Evolutionary conservation across 1,140 invertebrate genomes (phyloP), one percentile per base, ranked within the genome.

Genomic region (Ceratoteleas bidentatus): DNA sequence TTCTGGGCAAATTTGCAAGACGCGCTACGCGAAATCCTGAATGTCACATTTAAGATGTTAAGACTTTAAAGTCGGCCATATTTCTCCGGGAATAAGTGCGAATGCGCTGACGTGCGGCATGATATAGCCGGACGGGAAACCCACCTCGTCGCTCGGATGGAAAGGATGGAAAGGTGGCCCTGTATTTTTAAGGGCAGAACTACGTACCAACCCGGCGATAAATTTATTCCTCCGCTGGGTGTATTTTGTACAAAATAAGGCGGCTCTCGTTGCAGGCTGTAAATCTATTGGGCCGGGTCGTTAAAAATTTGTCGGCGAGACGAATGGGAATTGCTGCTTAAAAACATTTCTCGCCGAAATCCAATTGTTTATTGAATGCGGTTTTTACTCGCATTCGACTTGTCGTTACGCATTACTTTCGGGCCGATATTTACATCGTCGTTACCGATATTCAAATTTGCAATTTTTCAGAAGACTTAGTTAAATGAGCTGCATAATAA

Each of bases 221-320:
- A 88, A 89, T 89, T 89, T 88, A 87, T 85, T 85, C 84, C 78
- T 80, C 74, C 77, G 47, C 53, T 72, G 78, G 81, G 87, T 88
- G 85, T 85, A 87, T 89, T 89, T 88, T 85, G 87, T 84, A 87
- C 76, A 72, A 79, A 72, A 79, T 79, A 72, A 79, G 76, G 60
- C 75, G 53, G 60, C 60, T 64, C 58, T 43, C 70, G 62, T 82
- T 82, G 85, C 83, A 81, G 76, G 84, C 61, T 83, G 84, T 87
- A 87, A 86, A 88, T 88, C 86, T 87, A 86, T 85, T 84, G 75
- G 82, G 7, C 43, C 49, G 36, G 47, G 61, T 79, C 61, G 76
- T 79, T 79, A 72, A 79, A 79, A 79, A 79, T 79, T 79, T 79
- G 76, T 72, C 68, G 45, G 70, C 65, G 43, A 70, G 69, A 78